Base-by-base conservation (phyloP, 2,113 vertebrate species). In the Scomber colias region DNA sequence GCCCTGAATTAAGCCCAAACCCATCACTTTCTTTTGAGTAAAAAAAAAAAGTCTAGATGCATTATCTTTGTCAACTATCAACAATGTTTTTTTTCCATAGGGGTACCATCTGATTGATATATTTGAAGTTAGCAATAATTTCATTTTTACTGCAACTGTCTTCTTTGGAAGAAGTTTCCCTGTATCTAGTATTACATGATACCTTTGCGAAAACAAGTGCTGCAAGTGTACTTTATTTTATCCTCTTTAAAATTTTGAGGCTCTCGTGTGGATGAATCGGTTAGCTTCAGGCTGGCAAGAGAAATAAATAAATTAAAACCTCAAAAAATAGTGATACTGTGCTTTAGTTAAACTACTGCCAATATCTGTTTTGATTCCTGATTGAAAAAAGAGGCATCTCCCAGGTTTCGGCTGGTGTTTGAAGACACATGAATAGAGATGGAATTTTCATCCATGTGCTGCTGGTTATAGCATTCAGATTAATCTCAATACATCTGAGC, bases 11-110 rank as follows among this genome's bases (percentile, higher is more conserved):
- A 81, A 85, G 62, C 85, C 76, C 59, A 57, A 61, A 71, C 66
- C 73, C 79, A 76, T 90, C 75, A 54, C 30, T 78, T 85, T 60
- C 15, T 72, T 71, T 62, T 64, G 11, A 50, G 45, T 56, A 21
- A 9, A 57, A 79, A 2, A 27, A 21, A 76, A 83, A 71, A 49
- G 35, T 56, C 44, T 11, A 24, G 44, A 68, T 78, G 31, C 48
- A 56, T 70, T 45, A 72, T 75, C 13, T 51, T 44, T 82, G 72
- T 81, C 72, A 81, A 57, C 62, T 49, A 71, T 51, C 53, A 73
- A 61, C 70, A 60, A 64, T 75, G 8, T 1, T 59, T 77, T 80
- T 75, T 50, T 35, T 73, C 55, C 49, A 46, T 6, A 24, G n/a
- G 13, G 45, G 31, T 11, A 67, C 19, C 21, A 27, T 75, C 9